A percentile compares a stretch with the other conserved stretches of the same genome.
These are phyloP conservation scores for Eira barbara DNA, from an alignment of 2,113 vertebrate species.

Conservation along the genomic window DNA sequence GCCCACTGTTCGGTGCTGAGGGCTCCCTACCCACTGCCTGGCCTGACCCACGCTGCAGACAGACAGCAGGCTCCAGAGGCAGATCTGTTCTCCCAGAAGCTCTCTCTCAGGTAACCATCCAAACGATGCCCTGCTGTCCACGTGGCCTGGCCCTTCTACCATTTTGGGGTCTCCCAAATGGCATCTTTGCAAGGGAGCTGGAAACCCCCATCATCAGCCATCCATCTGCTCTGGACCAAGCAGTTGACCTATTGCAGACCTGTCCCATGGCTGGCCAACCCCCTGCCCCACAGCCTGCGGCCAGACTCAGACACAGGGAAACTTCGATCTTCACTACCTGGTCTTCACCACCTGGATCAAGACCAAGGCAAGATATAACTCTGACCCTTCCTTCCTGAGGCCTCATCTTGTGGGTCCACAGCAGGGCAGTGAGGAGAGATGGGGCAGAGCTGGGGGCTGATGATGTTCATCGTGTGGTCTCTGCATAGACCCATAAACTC, in stretches of 20 bases:
- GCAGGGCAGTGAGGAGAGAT: background rate
- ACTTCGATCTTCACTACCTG: background rate
- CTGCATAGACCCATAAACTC: background rate
- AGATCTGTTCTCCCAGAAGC: background rate
- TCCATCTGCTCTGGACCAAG: background rate
- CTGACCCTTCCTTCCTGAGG: background rate
- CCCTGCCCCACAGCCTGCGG: too few relatives aligned
- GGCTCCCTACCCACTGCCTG: background rate
- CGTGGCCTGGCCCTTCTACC: background rate
- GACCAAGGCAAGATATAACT: background rate
- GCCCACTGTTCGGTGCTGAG: fast-evolving
- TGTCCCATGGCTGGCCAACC: background rate
- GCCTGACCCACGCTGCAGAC: background rate
- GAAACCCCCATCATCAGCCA: background rate
- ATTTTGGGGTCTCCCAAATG: too few relatives aligned
- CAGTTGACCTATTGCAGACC: background rate
- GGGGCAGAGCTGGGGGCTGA: background rate
- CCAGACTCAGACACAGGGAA: background rate
- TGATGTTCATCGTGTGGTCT: background rate
- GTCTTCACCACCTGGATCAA: background rate
- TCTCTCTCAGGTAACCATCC: background rate
- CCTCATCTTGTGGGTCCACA: background rate
- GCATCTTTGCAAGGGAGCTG: background rate
- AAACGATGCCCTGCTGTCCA: background rate
- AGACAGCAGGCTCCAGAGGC: background rate